Conservation (phyloP, 2,888 invertebrate genomes). For the Nezara viridula region DNA sequence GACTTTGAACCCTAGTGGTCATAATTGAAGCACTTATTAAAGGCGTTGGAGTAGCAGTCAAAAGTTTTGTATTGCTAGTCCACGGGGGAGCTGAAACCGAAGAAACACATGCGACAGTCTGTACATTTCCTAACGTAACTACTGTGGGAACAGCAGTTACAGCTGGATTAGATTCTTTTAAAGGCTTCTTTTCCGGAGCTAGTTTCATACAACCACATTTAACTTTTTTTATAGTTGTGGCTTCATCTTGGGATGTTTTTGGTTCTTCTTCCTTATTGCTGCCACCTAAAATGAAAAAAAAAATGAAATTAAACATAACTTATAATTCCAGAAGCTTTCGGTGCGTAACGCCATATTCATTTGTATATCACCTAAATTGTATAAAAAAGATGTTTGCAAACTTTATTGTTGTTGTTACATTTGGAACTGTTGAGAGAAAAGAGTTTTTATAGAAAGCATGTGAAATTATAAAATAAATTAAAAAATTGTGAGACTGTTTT, state of each 20-base stretch:
- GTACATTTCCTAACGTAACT: not conserved
- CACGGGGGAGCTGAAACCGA: not conserved
- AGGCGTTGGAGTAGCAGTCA: conserved; percentile 20
- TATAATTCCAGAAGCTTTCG: too few species aligned
- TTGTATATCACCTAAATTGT: too few species aligned
- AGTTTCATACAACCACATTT: conserved; percentile 59
- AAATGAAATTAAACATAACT: not conserved
- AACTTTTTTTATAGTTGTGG: conserved; percentile 47
- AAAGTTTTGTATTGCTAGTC: conserved; percentile 2
- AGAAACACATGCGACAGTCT: not conserved
- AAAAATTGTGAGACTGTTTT: too few species aligned
- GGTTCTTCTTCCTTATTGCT: conserved; percentile 30
- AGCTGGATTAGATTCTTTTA: conserved; percentile 59
- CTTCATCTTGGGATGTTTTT: conserved; percentile 2
- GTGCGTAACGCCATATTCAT: too few species aligned
- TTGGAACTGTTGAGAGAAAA: too few species aligned
- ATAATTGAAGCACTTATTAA: conserved; percentile 42
- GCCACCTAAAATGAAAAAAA: not conserved
- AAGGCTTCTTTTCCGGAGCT: conserved; percentile 48
- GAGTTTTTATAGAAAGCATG: too few species aligned
- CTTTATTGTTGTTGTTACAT: too few species aligned
- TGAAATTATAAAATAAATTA: too few species aligned
- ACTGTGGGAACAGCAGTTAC: not conserved
- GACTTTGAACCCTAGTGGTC: conserved; percentile 44
- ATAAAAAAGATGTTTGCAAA: too few species aligned